Evolutionary conservation across 1,140 invertebrate species (phyloP), one percentile per base, ranked within the genome.

Genomic region (Gryon sp.): DNA sequence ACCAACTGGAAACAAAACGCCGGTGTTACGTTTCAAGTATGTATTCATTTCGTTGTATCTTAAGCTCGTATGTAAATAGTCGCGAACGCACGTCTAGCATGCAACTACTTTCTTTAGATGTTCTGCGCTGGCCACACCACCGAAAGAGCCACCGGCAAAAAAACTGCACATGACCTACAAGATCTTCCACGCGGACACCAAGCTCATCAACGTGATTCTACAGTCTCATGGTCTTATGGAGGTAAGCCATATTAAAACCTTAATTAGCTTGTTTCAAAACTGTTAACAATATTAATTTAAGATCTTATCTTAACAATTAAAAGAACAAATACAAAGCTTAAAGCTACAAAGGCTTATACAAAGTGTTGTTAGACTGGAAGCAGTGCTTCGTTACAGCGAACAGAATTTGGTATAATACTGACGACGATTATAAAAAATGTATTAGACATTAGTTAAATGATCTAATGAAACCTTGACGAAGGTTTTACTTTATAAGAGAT

Each of bases 111-210:
- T 62, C 38, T 34, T 50, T 52, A 89, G 88, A 75, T 89, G 87
- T 63, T 88, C 87, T 0, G 88, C 88, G 3, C 78, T 88, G 45
- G 84, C 88, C 0, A 86, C 82, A 3, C 87, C 88, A 6, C 89
- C 89, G 11, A 81, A 86, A 70, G 81, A 88, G 9, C 83, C 89
- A 26, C 94, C 94, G 2, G 94, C 92, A 0, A 90, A 91, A 40
- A 90, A 92, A 26, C 84, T 95, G n/a, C 92, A 94, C 81, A 93
- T 95, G 81, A 94, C 93, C 1, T 95, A 94, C 84, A 95, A 95
- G 85, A 93, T 94, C 77, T 90, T 93, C 57, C 94, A 95, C 86
- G 93, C 94, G 6, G 94, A 95, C 86, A 94, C 94, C 0, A 95
- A 94, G 84, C 89, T 95, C 22, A 89, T 95, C 20, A 91, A 92